phyloP scores from a whole-genome alignment of 1,140 invertebrate genomes.

The Adoxophyes honmai region DNA sequence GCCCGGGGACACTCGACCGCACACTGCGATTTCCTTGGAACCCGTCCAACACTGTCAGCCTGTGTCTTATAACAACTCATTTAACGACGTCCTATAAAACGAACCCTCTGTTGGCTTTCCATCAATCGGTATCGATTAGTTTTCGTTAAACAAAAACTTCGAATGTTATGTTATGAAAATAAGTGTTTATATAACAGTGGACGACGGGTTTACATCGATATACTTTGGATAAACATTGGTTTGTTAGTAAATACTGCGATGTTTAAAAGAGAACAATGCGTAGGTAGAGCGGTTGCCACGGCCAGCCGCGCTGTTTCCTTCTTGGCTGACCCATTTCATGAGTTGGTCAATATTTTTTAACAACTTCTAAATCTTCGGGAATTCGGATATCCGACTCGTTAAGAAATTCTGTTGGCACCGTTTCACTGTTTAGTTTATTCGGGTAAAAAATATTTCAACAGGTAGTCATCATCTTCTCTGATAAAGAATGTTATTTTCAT shows the following conservation, averaged over 20 bases:
- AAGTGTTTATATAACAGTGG: slow-evolving; percentile 30
- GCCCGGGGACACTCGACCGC: slow-evolving; percentile 44
- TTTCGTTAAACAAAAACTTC: slow-evolving; percentile 32
- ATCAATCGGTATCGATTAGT: slow-evolving; percentile 9
- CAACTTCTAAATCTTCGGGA: slow-evolving; percentile 2
- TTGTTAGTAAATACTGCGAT: slow-evolving; percentile 47
- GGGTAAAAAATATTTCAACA: neutral
- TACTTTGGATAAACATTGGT: slow-evolving; percentile 35
- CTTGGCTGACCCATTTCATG: slow-evolving; percentile 33
- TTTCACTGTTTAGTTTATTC: slow-evolving; percentile 1
- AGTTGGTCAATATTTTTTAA: slow-evolving; percentile 17
- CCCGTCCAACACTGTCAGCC: slow-evolving; percentile 43
- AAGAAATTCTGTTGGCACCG: slow-evolving; percentile 9
- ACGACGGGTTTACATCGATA: slow-evolving; percentile 14
- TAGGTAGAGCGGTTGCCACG: slow-evolving; percentile 17
- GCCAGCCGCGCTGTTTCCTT: slow-evolving; percentile 8
- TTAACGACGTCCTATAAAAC: slow-evolving; percentile 13
- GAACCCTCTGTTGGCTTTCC: neutral
- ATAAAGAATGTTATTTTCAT: neutral
- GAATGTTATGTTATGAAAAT: slow-evolving; percentile 30
- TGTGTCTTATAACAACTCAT: slow-evolving; percentile 19
- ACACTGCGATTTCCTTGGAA: slow-evolving; percentile 51
- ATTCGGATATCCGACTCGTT: slow-evolving; percentile 24
- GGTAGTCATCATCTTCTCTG: neutral
- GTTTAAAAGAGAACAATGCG: slow-evolving; percentile 41